Conservation (phyloP, 2,888 invertebrate species). For the Kuschelorhynchus macadamiae region DNA sequence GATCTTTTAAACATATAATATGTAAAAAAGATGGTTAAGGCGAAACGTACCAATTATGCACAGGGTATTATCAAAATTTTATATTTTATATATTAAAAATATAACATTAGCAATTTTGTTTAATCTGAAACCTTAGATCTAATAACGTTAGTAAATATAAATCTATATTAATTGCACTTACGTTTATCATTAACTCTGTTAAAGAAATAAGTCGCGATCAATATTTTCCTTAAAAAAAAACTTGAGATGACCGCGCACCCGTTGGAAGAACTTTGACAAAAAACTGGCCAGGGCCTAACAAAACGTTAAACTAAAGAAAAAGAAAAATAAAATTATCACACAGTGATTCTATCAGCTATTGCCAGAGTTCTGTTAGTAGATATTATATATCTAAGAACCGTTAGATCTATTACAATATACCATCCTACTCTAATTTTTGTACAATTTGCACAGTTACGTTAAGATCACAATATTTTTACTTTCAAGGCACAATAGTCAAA, state of each 20-base stretch:
- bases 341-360: constrained; percentile 61
- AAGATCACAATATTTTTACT: constrained; percentile 47
- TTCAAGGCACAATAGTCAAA: constrained; percentile 31
- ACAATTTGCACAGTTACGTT: constrained; percentile 49
- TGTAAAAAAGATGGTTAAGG: no score
- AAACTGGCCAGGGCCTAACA: constrained; percentile 68
- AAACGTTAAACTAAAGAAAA: constrained; percentile 64
- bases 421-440: constrained; percentile 57
- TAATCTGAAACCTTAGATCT: constrained; percentile 49
- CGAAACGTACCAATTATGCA: no score
- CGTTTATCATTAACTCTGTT: constrained; percentile 38
- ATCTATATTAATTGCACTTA: constrained; percentile 69
- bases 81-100: constrained; percentile 53
- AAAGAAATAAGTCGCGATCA: constrained; percentile 25
- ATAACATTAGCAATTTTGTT: constrained; percentile 25
- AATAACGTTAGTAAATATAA: constrained; percentile 66
- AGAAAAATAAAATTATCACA: constrained; percentile 62
- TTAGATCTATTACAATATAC: constrained; percentile 48
- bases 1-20: no score
- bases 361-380: constrained; percentile 52
- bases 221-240: constrained; percentile 16
- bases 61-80: constrained; percentile 62
- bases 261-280: constrained; percentile 67
- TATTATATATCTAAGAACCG: constrained; percentile 31
- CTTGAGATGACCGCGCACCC: constrained; percentile 52